Conservation (phyloP, 2,113 vertebrate species). For the Corvus moneduloides region DNA sequence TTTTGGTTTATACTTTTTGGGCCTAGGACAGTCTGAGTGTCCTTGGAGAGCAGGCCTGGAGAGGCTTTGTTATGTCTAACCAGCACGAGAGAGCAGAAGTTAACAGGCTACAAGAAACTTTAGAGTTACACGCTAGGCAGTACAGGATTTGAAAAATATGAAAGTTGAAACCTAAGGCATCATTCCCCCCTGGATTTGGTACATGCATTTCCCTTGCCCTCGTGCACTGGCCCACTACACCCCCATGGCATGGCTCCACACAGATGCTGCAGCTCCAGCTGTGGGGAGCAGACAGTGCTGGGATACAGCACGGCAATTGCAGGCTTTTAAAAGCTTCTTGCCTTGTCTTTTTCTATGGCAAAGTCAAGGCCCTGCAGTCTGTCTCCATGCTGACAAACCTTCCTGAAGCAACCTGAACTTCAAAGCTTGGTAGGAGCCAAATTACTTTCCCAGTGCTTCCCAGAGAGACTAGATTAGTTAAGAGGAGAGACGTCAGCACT, state of each 20-base stretch:
- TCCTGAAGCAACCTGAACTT: conserved; percentile 36
- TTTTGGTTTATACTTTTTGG: no score
- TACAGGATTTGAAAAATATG: no score
- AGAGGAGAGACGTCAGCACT: conserved; percentile 7
- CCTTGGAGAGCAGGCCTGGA: no score
- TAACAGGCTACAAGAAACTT: no score
- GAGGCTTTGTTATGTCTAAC: no score
- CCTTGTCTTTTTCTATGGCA: neutral
- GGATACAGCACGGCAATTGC: neutral
- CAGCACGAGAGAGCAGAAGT: no score
- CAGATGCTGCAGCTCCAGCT: neutral
- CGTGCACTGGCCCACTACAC: fast-evolving
- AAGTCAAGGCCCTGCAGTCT: neutral
- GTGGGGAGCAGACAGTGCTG: fast-evolving
- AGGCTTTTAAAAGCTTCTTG: neutral
- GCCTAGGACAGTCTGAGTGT: no score
- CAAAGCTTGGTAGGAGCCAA: neutral
- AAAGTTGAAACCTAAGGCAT: no score
- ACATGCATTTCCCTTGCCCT: neutral
- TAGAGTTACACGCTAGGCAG: no score
- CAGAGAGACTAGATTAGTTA: neutral
- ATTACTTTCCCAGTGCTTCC: neutral
- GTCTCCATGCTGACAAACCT: neutral
- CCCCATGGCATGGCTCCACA: neutral
- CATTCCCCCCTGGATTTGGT: no score